Base-by-base conservation (phyloP, 35 echinoderm and acorn worm species). In the Heliocidaris tuberculata region DNA sequence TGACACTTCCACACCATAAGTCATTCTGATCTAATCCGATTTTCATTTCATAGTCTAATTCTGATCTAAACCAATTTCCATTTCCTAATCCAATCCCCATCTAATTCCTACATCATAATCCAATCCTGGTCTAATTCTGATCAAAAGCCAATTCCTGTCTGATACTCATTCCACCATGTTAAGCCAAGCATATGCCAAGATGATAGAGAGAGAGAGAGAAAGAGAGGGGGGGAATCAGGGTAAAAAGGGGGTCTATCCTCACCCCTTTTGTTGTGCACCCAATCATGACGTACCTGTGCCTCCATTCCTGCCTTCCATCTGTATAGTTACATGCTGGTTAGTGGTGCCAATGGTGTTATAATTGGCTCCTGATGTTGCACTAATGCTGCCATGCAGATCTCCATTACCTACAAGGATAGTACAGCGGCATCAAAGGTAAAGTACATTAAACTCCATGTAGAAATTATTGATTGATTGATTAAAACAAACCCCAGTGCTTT, bases 351-450 rank as follows among this genome's bases (percentile, higher is more conserved):
- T 93, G 50, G 91, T 50, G 48, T 93, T 30, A 48, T 93, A 93
- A 10, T 15, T 59, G 30, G 91, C 50, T 52, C 91, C 91, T 27
- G 17, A 10, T 56, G 52, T 56, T 8, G 89, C 50, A 13, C 50
- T 49, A n/a, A 93, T 93, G 91, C 91, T 93, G 91, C 91, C 50
- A 59, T 59, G 91, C 21, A 93, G 91, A 48, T 93, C 50, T 10
- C 91, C 91, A 93, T 93, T 93, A 13, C 48, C 91, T 93, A 29
- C 24, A 30, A 24, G 48, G 91, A 49, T 48, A 13, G 27, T 17
- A 32, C 29, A 32, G 5, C 4, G 47, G 31, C 16, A 29, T 85
- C 2, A 89, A 48, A 35, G 31, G 4, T 24, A 85, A 29, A 85
- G 15, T 85, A 4, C 4, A n/a, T 85, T 2, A 85, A 16, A 85